Evolutionary conservation across 2,113 vertebrate genomes (phyloP), one percentile per base, ranked within the genome.

Genomic region (Archocentrus centrarchus): DNA sequence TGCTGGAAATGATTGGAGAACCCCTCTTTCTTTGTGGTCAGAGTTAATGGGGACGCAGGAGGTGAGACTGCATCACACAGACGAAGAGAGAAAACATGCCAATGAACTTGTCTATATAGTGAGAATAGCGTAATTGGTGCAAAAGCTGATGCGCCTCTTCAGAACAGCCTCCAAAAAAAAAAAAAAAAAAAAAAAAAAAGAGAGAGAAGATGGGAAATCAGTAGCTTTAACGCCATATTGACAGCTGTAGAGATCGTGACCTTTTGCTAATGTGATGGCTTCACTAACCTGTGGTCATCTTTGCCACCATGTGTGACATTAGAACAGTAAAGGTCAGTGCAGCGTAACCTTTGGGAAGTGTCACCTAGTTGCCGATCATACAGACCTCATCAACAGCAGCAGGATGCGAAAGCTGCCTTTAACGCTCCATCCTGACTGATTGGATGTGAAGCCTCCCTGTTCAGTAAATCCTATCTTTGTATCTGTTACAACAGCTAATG

Each of bases 361-460:
- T 85, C 91, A 84, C 84, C 86, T 91, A 53, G 75, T 60, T 18
- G 70, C 87, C 17, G 83, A 78, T 68, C 82, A 55, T 75, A 80
- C 88, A 84, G 63, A 80, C 77, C 86, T 75, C 85, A 90, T 73
- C 59, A 81, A 62, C 86, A 77, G 82, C 59, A 63, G 70, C 84
- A 37, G 75, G 77, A 86, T 57, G 81, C 59, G 66, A 84, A 77
- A 82, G 76, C 78, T 89, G 91, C 91, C 92, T 93, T 93, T 93
- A 87, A 53, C 86, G 17, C 75, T 59, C 73, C 58, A 55, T 32
- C 63, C 1, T 70, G 87, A 92, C 85, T 64, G 92, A 94, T 94
- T 64, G n/a, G 70, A 75, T 77, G 68, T 44, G 35, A 80, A 60
- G 81, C 66, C 59, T 61, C 50, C 62, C 89, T 82, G 55, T 63